Base-by-base conservation (phyloP, 2,888 invertebrate genomes). In the Coelinius sp. region DNA sequence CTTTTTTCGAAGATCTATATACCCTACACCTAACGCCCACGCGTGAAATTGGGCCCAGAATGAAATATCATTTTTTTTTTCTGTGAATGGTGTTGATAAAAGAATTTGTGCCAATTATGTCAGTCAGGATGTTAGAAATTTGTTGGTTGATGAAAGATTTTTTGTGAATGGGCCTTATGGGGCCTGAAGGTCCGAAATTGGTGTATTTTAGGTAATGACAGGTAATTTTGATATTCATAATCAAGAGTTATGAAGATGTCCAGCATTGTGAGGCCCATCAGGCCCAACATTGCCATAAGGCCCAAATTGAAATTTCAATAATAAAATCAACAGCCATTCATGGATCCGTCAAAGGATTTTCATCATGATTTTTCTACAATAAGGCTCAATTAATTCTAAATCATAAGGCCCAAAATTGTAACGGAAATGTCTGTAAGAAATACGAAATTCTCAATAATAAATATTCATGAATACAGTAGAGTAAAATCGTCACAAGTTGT, bases 1-100 rank as follows among this genome's bases (percentile, higher is more conserved):
- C 81, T 82, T 83, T 83, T 84, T 84, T 84, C 80, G 81, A 79
- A 77, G 70, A 52, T 52, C 22, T 52, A 46, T 46, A 46, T 46
- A 14, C 24, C 12, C 22, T 52, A 52, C 52, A 24, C 63, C 63
- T 44, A 44, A 14, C 27, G 38, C 53, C 24, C 67, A 10, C 5
- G 7, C 17, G n/a, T 53, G 35, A 67, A 67, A 67, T 67, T 53
- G 53, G 52, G 38, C 31, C 25, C 17, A n/a, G 41, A 41, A 41
- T n/a, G 41, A n/a, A n/a, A n/a, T 12, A 41, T 41, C 12, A 12
- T 41, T 41, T 41, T 41, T 41, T n/a, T 41, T n/a, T 10, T 7
- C 31, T 3, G 41, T 1, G 41, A 41, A 41, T 10, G 5, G 41
- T n/a, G n/a, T 41, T 41, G 41, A 41, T 41, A 12, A n/a, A n/a